A percentile compares a stretch with the other conserved stretches of the same genome.
phyloP scores from a whole-genome alignment of 2,113 vertebrate species.

The Cranoglanis bouderius region DNA sequence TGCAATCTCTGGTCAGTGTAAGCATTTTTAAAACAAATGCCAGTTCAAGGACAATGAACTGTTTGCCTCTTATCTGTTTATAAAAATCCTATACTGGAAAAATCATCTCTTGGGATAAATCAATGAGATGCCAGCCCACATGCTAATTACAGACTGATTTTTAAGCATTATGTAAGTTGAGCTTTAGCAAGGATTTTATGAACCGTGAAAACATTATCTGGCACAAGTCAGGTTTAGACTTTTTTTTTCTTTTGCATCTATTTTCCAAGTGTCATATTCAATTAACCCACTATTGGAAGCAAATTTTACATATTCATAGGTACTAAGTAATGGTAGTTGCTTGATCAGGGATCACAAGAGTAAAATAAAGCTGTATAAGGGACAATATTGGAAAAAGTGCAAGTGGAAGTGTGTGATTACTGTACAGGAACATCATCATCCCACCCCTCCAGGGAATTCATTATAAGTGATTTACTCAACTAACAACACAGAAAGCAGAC shows the following conservation, averaged over 20 bases:
- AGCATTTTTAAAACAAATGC: not conserved
- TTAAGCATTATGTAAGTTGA: not conserved
- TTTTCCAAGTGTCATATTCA: not conserved
- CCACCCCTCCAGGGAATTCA: slow-evolving; percentile 68
- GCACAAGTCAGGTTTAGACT: not conserved
- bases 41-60: slow-evolving; percentile 14
- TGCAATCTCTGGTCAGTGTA: not conserved
- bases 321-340: not conserved
- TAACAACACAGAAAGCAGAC: slow-evolving; percentile 34
- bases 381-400: not conserved
- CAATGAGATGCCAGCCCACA: not conserved
- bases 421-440: slow-evolving; percentile 31
- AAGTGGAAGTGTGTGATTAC: slow-evolving; percentile 14
- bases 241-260: not conserved
- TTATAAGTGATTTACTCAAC: slow-evolving; percentile 59
- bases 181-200: not conserved
- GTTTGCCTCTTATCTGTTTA: not conserved
- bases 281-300: not conserved
- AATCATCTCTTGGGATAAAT: not conserved
- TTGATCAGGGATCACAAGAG: not conserved
- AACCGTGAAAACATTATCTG: not conserved
- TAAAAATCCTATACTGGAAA: not conserved
- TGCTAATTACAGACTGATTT: not conserved
- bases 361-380: not conserved
- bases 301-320: not conserved